Evolutionary conservation across 1,140 invertebrate genomes (phyloP).

Genomic region (Apocrypta bakeri): DNA sequence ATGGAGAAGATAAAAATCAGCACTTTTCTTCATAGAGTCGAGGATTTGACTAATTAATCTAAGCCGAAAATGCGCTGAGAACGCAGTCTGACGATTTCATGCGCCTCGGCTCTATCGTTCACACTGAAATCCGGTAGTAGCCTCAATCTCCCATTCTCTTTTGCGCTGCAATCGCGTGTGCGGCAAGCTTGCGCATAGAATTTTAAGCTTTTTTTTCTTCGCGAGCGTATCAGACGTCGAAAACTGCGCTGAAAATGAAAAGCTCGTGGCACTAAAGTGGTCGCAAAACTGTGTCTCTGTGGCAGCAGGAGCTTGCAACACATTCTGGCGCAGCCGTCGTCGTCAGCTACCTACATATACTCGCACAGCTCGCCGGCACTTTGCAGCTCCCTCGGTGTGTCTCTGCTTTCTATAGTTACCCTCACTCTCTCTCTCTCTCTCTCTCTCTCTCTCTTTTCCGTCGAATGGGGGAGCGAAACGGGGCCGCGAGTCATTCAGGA

Average conservation of each 20-base stretch:
- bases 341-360: neutral
- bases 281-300: slow-evolving; percentile 68
- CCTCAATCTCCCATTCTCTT: neutral
- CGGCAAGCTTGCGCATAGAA: neutral
- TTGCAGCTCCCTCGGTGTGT: neutral
- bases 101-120: neutral
- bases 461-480: neutral
- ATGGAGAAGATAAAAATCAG: no score
- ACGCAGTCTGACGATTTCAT: neutral
- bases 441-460: neutral
- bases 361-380: neutral
- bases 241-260: neutral
- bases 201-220: neutral
- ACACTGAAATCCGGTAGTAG: slow-evolving; percentile 28
- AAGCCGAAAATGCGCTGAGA: neutral
- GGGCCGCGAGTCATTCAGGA: slow-evolving; percentile 42
- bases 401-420: neutral
- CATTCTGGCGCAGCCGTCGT: neutral
- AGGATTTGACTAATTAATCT: no score
- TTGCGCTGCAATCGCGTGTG: neutral
- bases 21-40: no score
- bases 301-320: slow-evolving; percentile 55
- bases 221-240: neutral
- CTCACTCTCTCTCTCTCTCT: slow-evolving; percentile 22
- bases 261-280: slow-evolving; percentile 7